A percentile compares a stretch with the other conserved stretches of the same genome.
Evolutionary conservation across 2,797 vertebrate species (phyloP).

Genomic region (Salmo trutta): DNA sequence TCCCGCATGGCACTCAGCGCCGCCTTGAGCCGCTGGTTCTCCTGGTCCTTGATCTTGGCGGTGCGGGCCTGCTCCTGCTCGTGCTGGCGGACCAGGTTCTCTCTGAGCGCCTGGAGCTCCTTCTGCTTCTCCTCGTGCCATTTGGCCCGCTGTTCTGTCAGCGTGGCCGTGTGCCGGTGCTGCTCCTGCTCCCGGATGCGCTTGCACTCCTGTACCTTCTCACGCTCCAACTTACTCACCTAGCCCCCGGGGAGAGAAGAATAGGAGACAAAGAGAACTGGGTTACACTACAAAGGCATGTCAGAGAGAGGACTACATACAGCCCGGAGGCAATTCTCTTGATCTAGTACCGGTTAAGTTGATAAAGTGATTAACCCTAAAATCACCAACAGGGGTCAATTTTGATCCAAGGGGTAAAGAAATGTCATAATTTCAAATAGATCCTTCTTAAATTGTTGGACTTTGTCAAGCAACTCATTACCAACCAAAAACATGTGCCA

Average conservation of each 20-base stretch:
- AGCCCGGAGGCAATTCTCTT: not conserved
- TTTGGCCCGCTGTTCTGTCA: constrained; percentile 94
- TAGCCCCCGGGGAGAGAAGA: constrained; percentile 44
- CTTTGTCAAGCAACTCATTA: not conserved
- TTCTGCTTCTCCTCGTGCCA: constrained; percentile 98
- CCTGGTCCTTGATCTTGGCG: constrained; percentile 93
- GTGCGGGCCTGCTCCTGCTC: constrained; percentile 93
- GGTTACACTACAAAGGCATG: not conserved
- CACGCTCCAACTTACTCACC: constrained; percentile 94
- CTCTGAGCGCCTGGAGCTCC: constrained; percentile 91
- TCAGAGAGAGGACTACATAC: not conserved
- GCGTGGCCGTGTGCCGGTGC: constrained; percentile 91
- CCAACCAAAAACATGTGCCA: no score
- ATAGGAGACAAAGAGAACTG: not conserved
- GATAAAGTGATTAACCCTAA: no score
- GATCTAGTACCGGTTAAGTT: not conserved
- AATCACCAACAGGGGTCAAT: no score
- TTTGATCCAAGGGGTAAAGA: no score
- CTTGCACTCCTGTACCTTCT: constrained; percentile 97
- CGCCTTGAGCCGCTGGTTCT: constrained; percentile 93
- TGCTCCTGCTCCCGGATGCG: constrained; percentile 95
- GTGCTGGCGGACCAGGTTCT: constrained; percentile 92
- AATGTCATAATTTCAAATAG: no score
- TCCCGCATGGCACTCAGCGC: constrained; percentile 89
- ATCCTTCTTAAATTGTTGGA: not conserved